Base-by-base conservation (phyloP, 2,888 invertebrate genomes). In the Acanthosepion lycidas region DNA sequence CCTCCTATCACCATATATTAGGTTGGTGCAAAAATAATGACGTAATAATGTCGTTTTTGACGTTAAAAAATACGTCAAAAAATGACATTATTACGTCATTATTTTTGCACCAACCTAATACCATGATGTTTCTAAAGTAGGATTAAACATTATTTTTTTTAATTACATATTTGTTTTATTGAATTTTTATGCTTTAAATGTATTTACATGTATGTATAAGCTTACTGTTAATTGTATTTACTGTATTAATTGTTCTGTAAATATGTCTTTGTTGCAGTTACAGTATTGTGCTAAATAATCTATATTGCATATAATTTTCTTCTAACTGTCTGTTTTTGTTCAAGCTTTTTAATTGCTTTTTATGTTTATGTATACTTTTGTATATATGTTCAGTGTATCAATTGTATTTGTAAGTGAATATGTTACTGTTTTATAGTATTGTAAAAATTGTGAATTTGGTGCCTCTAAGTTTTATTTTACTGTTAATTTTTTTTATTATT, bases 261-360 rank as follows among this genome's bases (percentile, higher is more conserved):
- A 92, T n/a, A 78, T n/a, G 78, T 78, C n/a, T 78, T 78, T 33
- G 78, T 78, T 78, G n/a, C 78, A 78, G 78, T 78, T n/a, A n/a
- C 78, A 33, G 15, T 9, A 78, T 3, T 78, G n/a, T 78, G 78
- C 8, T 78, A 12, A n/a, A 78, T 78, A n/a, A 78, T 78, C n/a
- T n/a, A 33, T 23, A 18, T 12, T 78, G 33, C 12, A 33, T 78
- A 18, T 33, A 3, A n/a, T 78, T n/a, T 23, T 64, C 28, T 64
- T 23, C n/a, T 78, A 33, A 78, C 78, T 23, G 33, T n/a, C 15
- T 33, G 15, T 78, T 78, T 78, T 78, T 78, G n/a, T n/a, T 78
- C n/a, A 78, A 78, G n/a, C 78, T 78, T 78, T n/a, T 78, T 78
- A 33, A 78, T 78, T 78, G 78, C 78, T 78, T 78, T 78, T 78